Base-by-base conservation (phyloP, 2,888 invertebrate genomes). In the Tachina grossa region DNA sequence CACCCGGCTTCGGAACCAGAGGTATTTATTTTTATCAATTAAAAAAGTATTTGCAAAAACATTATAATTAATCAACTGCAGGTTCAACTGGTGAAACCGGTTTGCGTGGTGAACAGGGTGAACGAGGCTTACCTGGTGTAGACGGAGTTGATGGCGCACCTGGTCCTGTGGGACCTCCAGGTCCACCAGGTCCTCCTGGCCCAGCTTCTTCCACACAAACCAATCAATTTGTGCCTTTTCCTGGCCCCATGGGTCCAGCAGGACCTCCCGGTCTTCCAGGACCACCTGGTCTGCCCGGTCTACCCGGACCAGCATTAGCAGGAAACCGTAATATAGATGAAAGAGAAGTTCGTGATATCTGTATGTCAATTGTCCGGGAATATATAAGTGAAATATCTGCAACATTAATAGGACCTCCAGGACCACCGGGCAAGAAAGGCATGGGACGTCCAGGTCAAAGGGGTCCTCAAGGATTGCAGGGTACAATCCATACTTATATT, bases 321-420 rank as follows among this genome's bases (percentile, higher is more conserved):
- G 22, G 86, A 31, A 76, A 51, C 3, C 71, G 66, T n/a, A 85
- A 79, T 13, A 51, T 88, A 16, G 89, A 88, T 9, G 95, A 95
- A 74, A 93, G 93, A 8, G 97, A 97, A 92, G 94, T 98, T 19
- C 94, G 96, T 87, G 97, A 97, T 88, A 96, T 98, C 88, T 97
- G 97, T 91, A 95, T 96, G 88, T 94, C 95, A 68, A 95, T 97
- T 66, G 94, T 97, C 65, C 94, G 96, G 94, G 97, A 96, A 89
- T 96, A 96, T 89, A 93, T 97, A 89, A 94, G 94, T 88, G 96
- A 96, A 90, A 93, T 97, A 89, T 93, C 95, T 63, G 93, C 95
- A 39, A 90, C 90, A 88, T 94, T 94, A 89, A 92, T 93, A 75
- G 95, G 95, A 71, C 95, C 95, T 9, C 95, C 96, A 51, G 95